Evolutionary conservation across 2,888 invertebrate genomes (phyloP), one percentile per base, ranked within the genome.

Genomic region (Meteorus colon): DNA sequence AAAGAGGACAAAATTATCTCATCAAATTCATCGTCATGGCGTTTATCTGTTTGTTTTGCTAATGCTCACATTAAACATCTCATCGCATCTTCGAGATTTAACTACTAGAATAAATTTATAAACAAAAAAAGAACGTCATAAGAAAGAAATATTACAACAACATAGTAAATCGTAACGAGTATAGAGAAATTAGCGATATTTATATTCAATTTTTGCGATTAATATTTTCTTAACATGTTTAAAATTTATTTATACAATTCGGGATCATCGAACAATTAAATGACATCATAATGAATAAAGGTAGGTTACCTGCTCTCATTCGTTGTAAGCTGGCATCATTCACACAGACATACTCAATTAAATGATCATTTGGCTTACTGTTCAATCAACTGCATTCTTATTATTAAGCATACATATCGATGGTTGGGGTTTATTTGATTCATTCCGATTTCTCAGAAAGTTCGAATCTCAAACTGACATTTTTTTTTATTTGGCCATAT

Each of bases 301-400:
- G 82, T 81, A 80, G 82, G 81, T 81, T 79, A 68, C 62, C 73
- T 75, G 19, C 55, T 75, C 68, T 75, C 77, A 77, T 77, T 78
- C 82, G 81, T 81, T 80, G 75, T 77, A 73, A 81, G 77, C 81
- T 78, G 74, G 60, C 72, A 75, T 77, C 78, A 79, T 0, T 77
- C 78, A 77, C n/a, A 55, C 19, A 24, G 3, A 19, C 48, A n/a
- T n/a, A 55, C 6, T 2, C 55, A 55, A 19, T 19, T 19, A 55
- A 1, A 48, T 48, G 5, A 12, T 12, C 41, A 19, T 55, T 65
- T 10, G 41, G 63, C 63, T 63, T 34, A 63, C 3, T 63, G 19
- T 63, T 29, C 34, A 34, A 34, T 63, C n/a, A n/a, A n/a, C 14
- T 16, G 29, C 63, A 63, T 63, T 37, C 16, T 37, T 16, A 65